Percentiles rank a stretch among this genome's conserved stretches.
phyloP scores from a whole-genome alignment of 2,113 vertebrate species.

The Melospiza melodia region DNA sequence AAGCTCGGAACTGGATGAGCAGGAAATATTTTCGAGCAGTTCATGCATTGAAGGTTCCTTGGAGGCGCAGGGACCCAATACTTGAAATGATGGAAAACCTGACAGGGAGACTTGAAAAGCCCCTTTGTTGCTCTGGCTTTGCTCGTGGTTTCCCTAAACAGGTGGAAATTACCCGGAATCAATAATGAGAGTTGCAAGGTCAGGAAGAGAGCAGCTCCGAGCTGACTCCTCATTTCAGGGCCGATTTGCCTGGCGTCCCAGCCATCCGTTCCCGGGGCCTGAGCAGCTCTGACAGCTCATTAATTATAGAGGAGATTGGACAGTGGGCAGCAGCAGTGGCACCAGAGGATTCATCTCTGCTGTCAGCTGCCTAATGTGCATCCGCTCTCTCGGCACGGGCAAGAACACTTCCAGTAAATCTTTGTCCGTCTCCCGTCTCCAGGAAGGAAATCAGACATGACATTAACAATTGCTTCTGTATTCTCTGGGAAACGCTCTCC shows the following conservation, averaged over 20 bases:
- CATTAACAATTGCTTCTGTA: constrained; percentile 69
- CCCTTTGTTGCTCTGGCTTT: neutral
- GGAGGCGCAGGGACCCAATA: neutral
- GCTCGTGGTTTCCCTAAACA: constrained; percentile 31
- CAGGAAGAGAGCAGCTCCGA: constrained; percentile 47
- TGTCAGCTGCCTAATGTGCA: constrained; percentile 60
- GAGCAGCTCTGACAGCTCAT: constrained; percentile 79
- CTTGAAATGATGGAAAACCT: neutral
- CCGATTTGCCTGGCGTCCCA: constrained; percentile 65
- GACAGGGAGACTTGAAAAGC: neutral
- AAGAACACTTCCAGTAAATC: constrained; percentile 63
- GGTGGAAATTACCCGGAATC: constrained; percentile 72
- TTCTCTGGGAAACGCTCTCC: constrained; percentile 52
- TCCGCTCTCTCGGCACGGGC: constrained; percentile 23
- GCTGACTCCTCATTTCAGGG: constrained; percentile 74
- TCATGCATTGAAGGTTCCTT: neutral
- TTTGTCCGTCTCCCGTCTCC: constrained; percentile 58
- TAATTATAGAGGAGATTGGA: constrained; percentile 73
- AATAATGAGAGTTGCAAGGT: constrained; percentile 71
- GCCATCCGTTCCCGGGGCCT: constrained; percentile 44
- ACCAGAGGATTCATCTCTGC: constrained; percentile 66
- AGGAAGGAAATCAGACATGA: constrained; percentile 76
- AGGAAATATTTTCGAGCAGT: neutral
- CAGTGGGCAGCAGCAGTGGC: constrained; percentile 52
- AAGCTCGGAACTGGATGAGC: neutral